Conservation (phyloP, 2,797 vertebrate genomes). For the Chanos chanos region DNA sequence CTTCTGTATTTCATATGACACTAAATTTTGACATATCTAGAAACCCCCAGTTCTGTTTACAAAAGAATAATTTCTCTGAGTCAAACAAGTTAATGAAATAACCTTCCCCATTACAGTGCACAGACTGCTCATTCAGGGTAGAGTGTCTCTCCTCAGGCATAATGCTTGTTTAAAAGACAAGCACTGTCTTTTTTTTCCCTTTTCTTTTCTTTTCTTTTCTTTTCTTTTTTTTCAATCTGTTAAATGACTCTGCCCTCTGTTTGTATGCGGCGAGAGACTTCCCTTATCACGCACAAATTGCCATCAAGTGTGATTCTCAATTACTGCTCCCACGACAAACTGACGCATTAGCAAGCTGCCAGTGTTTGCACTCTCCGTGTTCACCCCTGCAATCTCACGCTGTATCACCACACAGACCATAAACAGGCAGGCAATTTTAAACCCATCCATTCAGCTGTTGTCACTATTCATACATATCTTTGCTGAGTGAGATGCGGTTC, state of each 20-base stretch:
- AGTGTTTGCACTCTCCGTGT: background rate
- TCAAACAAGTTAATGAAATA: no score
- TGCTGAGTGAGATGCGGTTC: no score
- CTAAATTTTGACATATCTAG: no score
- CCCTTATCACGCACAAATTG: slow-evolving; percentile 14
- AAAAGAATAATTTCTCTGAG: no score
- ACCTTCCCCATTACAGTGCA: no score
- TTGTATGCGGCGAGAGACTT: slow-evolving; percentile 3
- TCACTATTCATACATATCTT: slow-evolving; percentile 5
- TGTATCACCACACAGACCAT: slow-evolving; percentile 22
- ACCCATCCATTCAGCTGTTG: slow-evolving; percentile 13
- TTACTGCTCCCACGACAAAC: background rate
- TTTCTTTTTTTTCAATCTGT: background rate
- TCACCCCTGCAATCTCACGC: background rate
- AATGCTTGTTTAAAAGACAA: no score
- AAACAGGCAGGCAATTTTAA: slow-evolving; percentile 12
- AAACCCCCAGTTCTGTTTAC: no score
- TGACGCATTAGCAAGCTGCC: background rate
- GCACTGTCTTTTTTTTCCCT: no score
- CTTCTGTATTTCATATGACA: no score
- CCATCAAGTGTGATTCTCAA: background rate
- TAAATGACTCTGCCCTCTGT: slow-evolving; percentile 6
- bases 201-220: no score
- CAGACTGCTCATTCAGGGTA: no score
- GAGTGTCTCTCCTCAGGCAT: no score